Percentiles rank a stretch among this genome's conserved stretches.
phyloP scores from a whole-genome alignment of 2,888 invertebrate genomes.

The Napeogenes sylphis region DNA sequence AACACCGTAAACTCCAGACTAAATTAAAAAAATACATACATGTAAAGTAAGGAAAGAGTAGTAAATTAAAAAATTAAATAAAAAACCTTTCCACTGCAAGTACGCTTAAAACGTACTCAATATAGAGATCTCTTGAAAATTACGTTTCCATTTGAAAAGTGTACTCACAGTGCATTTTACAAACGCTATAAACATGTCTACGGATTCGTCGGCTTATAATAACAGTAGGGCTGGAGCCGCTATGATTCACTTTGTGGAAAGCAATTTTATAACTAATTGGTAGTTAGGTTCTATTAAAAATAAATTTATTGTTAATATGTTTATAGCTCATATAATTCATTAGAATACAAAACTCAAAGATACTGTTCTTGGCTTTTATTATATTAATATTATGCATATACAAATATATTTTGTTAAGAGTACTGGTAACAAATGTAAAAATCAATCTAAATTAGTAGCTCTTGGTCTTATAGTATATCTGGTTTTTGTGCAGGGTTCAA shows the following conservation, averaged over 20 bases:
- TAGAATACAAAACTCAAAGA: too few species aligned
- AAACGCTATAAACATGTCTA: slow-evolving; percentile 18
- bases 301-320: background rate
- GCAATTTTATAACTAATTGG: background rate
- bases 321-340: too few species aligned
- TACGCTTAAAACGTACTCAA: slow-evolving; percentile 19
- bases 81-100: slow-evolving; percentile 4
- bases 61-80: slow-evolving; percentile 13
- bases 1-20: background rate
- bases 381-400: too few species aligned
- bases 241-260: background rate
- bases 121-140: slow-evolving; percentile 22
- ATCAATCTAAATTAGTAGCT: too few species aligned
- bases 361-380: too few species aligned
- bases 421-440: too few species aligned
- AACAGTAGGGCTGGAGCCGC: background rate
- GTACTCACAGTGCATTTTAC: slow-evolving; percentile 22
- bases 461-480: too few species aligned
- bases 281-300: background rate
- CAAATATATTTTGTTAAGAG: too few species aligned
- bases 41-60: slow-evolving; percentile 9
- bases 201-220: background rate
- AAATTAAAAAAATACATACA: slow-evolving; percentile 1
- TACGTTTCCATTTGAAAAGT: slow-evolving; percentile 26
- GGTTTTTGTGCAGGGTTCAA: too few species aligned